These are phyloP conservation scores for Glaucopsyche alexis DNA, from an alignment of 2,888 invertebrate genomes.

Conservation along the genomic window DNA sequence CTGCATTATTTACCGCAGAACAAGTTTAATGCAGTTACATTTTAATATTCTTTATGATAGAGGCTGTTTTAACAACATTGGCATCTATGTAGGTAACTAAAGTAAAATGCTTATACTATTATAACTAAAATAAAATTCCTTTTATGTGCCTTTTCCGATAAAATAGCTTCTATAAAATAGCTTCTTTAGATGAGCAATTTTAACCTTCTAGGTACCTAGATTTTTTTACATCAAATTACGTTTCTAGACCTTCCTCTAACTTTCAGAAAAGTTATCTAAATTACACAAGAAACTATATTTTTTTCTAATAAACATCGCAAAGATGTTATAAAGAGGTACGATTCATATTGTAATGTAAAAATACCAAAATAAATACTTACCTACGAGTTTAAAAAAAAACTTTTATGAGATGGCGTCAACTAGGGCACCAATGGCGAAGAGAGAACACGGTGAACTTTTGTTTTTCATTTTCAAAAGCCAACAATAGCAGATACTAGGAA, in stretches of 20 bases:
- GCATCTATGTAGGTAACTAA: background rate
- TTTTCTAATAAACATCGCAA: too few relatives aligned
- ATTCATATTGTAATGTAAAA: too few relatives aligned
- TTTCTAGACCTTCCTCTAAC: too few relatives aligned
- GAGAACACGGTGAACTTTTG: constrained; percentile 22
- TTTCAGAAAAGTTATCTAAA: too few relatives aligned
- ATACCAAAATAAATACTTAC: background rate
- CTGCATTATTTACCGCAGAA: background rate
- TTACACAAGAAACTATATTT: too few relatives aligned
- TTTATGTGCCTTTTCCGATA: too few relatives aligned
- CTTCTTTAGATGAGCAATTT: too few relatives aligned
- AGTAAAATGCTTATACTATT: background rate
- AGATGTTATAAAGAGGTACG: too few relatives aligned
- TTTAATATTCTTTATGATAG: constrained; percentile 7
- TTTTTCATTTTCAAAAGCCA: background rate
- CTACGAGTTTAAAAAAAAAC: background rate
- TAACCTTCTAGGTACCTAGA: too few relatives aligned
- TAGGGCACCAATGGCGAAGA: constrained; percentile 28
- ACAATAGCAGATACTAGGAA: constrained; percentile 2
- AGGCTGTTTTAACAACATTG: background rate
- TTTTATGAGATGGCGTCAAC: background rate
- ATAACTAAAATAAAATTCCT: too few relatives aligned
- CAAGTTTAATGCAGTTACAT: background rate
- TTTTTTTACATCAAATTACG: too few relatives aligned
- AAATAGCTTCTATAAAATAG: too few relatives aligned